These are phyloP conservation scores for Rhamnusium bicolor DNA, from an alignment of 2,888 invertebrate genomes.

Conservation along the genomic window DNA sequence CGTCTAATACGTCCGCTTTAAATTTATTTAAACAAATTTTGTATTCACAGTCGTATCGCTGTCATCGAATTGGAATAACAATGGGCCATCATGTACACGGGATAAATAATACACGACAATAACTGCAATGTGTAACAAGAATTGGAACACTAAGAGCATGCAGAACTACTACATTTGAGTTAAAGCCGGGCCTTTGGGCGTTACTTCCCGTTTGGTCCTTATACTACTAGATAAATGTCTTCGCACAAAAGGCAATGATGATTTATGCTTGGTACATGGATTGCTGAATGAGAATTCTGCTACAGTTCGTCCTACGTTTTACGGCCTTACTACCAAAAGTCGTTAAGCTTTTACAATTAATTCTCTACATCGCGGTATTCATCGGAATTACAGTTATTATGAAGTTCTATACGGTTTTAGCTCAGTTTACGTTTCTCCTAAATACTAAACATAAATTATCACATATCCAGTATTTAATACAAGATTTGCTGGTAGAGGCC, in stretches of 20 bases:
- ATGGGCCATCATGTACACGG: background rate
- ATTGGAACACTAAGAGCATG: conserved; percentile 46
- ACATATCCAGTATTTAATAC: conserved; percentile 10
- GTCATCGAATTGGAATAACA: background rate
- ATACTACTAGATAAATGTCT: conserved; percentile 68
- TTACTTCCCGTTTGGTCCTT: conserved; percentile 59
- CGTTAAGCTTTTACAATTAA: conserved; percentile 40
- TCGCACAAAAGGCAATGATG: conserved; percentile 65
- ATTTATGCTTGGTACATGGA: conserved; percentile 62
- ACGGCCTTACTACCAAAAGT: conserved; percentile 31
- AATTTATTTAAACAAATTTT: no score
- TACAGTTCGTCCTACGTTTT: conserved; percentile 44
- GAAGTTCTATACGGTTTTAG: conserved; percentile 32
- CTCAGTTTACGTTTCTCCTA: conserved; percentile 3
- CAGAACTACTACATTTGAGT: conserved; percentile 55
- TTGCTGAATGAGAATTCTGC: conserved; percentile 43
- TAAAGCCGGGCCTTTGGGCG: conserved; percentile 49
- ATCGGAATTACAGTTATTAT: conserved; percentile 43
- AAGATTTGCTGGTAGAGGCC: conserved; percentile 8
- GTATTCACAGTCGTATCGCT: no score
- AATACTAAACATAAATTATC: conserved; percentile 17
- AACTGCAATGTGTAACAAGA: conserved; percentile 46
- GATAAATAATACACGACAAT: conserved; percentile 41
- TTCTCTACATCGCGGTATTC: conserved; percentile 28
- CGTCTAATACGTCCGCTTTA: no score